phyloP scores from a whole-genome alignment of 1,140 invertebrate genomes.

The Ephestia elutella region DNA sequence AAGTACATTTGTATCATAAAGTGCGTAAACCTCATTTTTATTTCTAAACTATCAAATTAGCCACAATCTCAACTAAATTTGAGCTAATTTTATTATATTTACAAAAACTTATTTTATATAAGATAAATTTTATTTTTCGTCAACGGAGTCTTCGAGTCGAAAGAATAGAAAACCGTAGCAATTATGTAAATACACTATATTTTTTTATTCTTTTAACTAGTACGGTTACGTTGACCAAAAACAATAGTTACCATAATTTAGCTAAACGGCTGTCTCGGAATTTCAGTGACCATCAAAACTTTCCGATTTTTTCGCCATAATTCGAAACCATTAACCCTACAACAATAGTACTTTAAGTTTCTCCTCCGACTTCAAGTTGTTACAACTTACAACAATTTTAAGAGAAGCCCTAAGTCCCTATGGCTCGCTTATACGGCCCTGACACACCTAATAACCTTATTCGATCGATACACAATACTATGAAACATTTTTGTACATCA shows the following conservation, averaged over 20 bases:
- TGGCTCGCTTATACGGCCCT: slow-evolving; percentile 39
- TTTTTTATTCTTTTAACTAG: not conserved
- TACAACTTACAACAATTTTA: slow-evolving; percentile 65
- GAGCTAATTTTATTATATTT: not conserved
- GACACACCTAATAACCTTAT: slow-evolving; percentile 53
- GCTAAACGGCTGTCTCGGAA: not conserved
- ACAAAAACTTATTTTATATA: not conserved
- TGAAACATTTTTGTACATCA: slow-evolving; percentile 69
- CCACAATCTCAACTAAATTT: not conserved
- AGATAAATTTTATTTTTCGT: not conserved
- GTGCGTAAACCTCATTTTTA: not conserved
- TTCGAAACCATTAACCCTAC: slow-evolving; percentile 42
- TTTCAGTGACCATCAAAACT: not conserved
- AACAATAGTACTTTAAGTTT: slow-evolving; percentile 73
- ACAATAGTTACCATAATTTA: not conserved
- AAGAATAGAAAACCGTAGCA: not conserved
- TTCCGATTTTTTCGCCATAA: slow-evolving; percentile 11
- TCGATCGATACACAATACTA: slow-evolving; percentile 69
- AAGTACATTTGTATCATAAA: not conserved
- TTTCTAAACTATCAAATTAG: not conserved
- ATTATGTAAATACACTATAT: not conserved
- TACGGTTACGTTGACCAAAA: not conserved
- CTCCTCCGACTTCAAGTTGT: slow-evolving; percentile 54
- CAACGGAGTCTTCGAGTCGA: not conserved
- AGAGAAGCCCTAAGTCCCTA: slow-evolving; percentile 54